These are phyloP conservation scores for Apomyelois bistriatella DNA, from an alignment of 2,888 invertebrate species.

Conservation along the genomic window DNA sequence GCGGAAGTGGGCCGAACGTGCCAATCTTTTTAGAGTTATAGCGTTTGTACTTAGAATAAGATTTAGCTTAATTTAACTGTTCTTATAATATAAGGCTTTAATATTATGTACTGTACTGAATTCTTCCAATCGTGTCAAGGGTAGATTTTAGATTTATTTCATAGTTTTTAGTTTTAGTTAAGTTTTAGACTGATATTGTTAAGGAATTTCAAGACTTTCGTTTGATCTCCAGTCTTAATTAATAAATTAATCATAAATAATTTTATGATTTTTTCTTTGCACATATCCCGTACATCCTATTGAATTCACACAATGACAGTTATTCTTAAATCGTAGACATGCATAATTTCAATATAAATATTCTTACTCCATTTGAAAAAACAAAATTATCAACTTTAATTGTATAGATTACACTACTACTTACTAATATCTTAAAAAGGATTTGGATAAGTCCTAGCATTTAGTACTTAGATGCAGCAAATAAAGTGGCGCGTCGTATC, in stretches of 20 bases:
- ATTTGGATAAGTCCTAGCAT: too few species aligned
- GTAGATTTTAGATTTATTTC: slow-evolving; percentile 28
- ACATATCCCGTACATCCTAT: not conserved
- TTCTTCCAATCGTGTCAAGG: slow-evolving; percentile 56
- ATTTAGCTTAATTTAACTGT: slow-evolving; percentile 13
- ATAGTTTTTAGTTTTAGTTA: slow-evolving; percentile 27
- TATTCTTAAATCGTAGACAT: too few species aligned
- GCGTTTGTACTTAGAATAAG: not conserved
- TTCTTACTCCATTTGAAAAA: too few species aligned
- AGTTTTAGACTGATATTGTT: slow-evolving; percentile 62
- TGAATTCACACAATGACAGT: too few species aligned
- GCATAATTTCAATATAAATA: too few species aligned
- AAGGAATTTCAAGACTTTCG: slow-evolving; percentile 74
- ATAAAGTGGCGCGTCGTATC: too few species aligned
- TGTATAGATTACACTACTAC: too few species aligned
- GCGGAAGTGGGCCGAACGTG: slow-evolving; percentile 69
- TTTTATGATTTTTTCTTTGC: not conserved
- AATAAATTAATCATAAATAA: slow-evolving; percentile 32
- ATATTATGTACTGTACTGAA: slow-evolving; percentile 38
- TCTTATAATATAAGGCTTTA: slow-evolving; percentile 25
- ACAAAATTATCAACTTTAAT: too few species aligned
- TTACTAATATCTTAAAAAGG: too few species aligned
- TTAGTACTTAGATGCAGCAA: too few species aligned
- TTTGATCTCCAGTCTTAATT: slow-evolving; percentile 76
- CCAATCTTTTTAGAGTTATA: slow-evolving; percentile 44